phyloP scores from a whole-genome alignment of 1,140 invertebrate species.

The Vollenhovia emeryi region DNA sequence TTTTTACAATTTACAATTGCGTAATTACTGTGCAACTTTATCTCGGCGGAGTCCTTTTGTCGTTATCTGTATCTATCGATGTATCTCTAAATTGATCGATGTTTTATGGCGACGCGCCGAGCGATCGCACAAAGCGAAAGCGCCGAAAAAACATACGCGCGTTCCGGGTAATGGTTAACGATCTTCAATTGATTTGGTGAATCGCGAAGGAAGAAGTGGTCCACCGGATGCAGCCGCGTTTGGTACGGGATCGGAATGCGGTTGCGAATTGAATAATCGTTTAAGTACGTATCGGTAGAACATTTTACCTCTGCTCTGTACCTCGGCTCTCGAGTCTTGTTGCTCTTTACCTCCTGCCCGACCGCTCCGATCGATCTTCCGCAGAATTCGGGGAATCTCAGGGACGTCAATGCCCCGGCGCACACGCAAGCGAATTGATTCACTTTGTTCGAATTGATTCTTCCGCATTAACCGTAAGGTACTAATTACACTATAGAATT shows the following conservation, averaged over 20 bases:
- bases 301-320: background rate
- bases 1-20: background rate
- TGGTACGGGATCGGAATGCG: slow-evolving; percentile 64
- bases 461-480: background rate
- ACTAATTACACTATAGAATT: background rate
- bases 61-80: background rate
- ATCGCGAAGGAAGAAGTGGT: slow-evolving; percentile 63
- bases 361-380: background rate
- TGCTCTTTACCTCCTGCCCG: background rate
- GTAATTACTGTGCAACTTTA: background rate
- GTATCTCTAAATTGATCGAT: background rate
- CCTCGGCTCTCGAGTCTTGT: background rate
- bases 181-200: slow-evolving; percentile 75
- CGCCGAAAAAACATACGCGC: slow-evolving; percentile 39
- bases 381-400: background rate
- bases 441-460: background rate
- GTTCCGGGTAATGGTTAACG: slow-evolving; percentile 64
- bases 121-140: background rate
- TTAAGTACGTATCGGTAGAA: background rate
- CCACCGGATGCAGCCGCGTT: slow-evolving; percentile 42
- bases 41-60: background rate
- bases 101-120: background rate
- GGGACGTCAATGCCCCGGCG: background rate
- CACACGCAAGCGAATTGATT: background rate
- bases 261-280: slow-evolving; percentile 68